These are phyloP conservation scores for Paradisaea rubra DNA, from an alignment of 2,113 vertebrate genomes.

Conservation along the genomic window DNA sequence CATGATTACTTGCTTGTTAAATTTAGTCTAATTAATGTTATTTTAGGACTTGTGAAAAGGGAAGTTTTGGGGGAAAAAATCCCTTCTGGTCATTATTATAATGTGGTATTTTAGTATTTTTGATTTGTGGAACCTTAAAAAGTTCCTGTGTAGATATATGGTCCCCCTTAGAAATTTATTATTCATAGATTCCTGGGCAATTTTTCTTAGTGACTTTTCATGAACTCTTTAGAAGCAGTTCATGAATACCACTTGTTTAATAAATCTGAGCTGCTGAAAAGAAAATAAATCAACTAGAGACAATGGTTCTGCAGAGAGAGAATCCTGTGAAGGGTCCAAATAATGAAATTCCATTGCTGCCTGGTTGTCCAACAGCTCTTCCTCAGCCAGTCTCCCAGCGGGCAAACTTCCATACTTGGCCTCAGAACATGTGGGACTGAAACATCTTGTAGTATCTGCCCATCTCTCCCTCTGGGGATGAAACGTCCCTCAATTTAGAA, in stretches of 20 bases:
- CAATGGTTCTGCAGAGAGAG: neutral
- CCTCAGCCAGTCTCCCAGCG: neutral
- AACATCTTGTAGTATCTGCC: neutral
- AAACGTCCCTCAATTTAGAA: conserved; percentile 15
- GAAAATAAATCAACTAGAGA: neutral
- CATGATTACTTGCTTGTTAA: neutral
- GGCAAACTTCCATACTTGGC: neutral
- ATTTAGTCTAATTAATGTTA: neutral
- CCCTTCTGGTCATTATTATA: neutral
- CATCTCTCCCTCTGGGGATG: neutral
- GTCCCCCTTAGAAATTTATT: neutral
- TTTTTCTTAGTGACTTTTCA: neutral
- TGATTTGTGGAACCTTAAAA: neutral
- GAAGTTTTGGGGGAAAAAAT: neutral
- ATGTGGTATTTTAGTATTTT: neutral
- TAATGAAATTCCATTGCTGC: neutral
- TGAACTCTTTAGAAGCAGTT: neutral
- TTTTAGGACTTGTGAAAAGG: neutral
- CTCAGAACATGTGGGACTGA: neutral
- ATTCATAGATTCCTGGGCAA: neutral
- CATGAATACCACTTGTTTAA: neutral
- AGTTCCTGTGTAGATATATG: neutral
- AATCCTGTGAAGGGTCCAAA: neutral
- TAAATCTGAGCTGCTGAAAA: neutral
- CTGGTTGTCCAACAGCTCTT: neutral